These are phyloP conservation scores for Sycophila texana DNA, from an alignment of 2,888 invertebrate species.

Conservation along the genomic window DNA sequence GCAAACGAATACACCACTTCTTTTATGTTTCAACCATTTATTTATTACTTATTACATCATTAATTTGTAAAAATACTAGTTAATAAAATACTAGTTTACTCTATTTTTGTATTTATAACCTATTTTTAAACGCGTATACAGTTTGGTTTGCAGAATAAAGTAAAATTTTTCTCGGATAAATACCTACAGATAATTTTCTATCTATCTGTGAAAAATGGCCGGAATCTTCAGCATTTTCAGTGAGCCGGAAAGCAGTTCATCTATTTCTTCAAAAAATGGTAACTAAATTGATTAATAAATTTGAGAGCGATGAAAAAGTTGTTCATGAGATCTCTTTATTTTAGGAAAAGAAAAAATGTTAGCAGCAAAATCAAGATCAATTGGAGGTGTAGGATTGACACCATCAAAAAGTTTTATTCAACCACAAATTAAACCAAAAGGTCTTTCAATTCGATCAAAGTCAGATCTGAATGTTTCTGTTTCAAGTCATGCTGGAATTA, in stretches of 20 bases:
- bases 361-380: conserved; percentile 52
- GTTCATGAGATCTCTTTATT: neutral
- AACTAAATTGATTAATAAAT: neutral
- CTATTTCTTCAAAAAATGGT: conserved; percentile 38
- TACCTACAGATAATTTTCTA: too few relatives aligned
- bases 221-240: conserved; percentile 50
- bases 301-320: too few relatives aligned
- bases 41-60: too few relatives aligned
- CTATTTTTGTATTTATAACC: neutral
- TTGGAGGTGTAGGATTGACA: conserved; percentile 33
- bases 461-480: conserved; percentile 62
- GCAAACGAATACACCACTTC: neutral
- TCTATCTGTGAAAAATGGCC: conserved; percentile 40
- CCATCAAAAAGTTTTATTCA: conserved; percentile 54
- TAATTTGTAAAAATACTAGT: too few relatives aligned
- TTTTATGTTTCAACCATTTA: neutral
- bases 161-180: neutral
- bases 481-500: neutral
- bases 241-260: conserved; percentile 31
- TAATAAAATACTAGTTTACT: too few relatives aligned
- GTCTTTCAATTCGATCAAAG: conserved; percentile 63
- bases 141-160: neutral
- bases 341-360: conserved; percentile 51
- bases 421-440: conserved; percentile 59
- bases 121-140: neutral